Evolutionary conservation across 2,113 vertebrate species (phyloP).

Genomic region (Petrocephalus microphthalmus): DNA sequence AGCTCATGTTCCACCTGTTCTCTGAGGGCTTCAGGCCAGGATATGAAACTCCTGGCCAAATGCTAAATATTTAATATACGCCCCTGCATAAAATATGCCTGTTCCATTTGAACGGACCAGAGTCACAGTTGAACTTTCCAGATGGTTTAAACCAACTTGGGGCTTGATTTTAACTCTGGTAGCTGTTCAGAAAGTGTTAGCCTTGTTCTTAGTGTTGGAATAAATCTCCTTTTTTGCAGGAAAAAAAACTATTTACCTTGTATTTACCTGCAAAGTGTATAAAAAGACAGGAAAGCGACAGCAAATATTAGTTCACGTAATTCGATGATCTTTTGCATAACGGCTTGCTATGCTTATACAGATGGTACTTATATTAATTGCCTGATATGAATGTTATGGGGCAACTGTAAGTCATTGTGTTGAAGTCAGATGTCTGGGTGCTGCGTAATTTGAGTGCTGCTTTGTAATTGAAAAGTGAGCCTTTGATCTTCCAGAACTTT

Average conservation of each 20-base stretch:
- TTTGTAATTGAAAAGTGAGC: neutral
- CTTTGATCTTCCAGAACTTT: neutral
- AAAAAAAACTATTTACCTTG: neutral
- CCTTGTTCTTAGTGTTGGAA: neutral
- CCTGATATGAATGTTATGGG: neutral
- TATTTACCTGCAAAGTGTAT: neutral
- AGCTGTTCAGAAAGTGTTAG: neutral
- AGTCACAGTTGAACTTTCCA: constrained; percentile 26
- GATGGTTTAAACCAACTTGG: neutral
- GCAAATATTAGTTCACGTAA: neutral
- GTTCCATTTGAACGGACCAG: constrained; percentile 28
- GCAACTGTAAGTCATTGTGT: neutral
- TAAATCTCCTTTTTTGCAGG: neutral
- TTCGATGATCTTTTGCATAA: neutral
- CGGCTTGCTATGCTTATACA: neutral
- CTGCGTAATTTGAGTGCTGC: neutral
- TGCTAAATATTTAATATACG: constrained; percentile 3
- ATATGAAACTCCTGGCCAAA: constrained; percentile 47
- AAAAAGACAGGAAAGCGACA: neutral
- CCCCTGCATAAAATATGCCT: constrained; percentile 27
- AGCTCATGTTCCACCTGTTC: constrained; percentile 61
- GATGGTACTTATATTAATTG: neutral
- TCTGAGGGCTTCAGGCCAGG: constrained; percentile 38
- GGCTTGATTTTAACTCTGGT: neutral
- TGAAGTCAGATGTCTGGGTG: neutral